Evolutionary conservation across 1,140 invertebrate species (phyloP), one percentile per base, ranked within the genome.

Genomic region (Cylas formicarius): DNA sequence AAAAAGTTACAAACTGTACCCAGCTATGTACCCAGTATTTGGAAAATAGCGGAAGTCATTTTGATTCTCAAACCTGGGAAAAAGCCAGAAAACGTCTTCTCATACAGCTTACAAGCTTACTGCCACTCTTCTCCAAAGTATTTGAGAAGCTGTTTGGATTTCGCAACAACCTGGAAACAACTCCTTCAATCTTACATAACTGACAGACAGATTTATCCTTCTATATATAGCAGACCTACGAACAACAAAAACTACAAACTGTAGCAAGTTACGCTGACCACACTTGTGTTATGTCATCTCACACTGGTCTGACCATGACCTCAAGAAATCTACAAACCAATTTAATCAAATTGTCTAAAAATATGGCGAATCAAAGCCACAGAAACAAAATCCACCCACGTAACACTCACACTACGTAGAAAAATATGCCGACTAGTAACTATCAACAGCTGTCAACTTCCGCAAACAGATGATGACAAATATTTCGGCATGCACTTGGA

Each of bases 131-230:
- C 7, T 32, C 29, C 17, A 32, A 32, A 13, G 6, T 32, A 32
- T 13, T 32, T 32, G 29, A 32, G 11, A 32, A 16, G 17, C 29
- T 32, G 29, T 16, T 32, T 31, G 21, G 4, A 57, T 63, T 20
- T 22, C 9, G 0, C 8, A 45, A 27, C 29, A 31, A 17, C 22
- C 63, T 2, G 50, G 61, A 37, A 37, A 53, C 14, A 60, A 54
- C 6, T 32, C 6, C 6, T 32, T 7, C 11, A 32, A 13, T 32
- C 29, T 32, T 32, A 32, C 11, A n/a, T 32, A 7, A 32, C 6
- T n/a, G 29, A 32, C 29, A 32, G 29, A 13, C 6, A 13, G 11
- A 13, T 7, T 32, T 16, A 32, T n/a, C n/a, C n/a, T n/a, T n/a
- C n/a, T n/a, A n/a, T n/a, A n/a, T n/a, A n/a, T n/a, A n/a, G n/a